phyloP scores from a whole-genome alignment of 92 coral and sea anemone genomes.

The Virgularia gustaviana region DNA sequence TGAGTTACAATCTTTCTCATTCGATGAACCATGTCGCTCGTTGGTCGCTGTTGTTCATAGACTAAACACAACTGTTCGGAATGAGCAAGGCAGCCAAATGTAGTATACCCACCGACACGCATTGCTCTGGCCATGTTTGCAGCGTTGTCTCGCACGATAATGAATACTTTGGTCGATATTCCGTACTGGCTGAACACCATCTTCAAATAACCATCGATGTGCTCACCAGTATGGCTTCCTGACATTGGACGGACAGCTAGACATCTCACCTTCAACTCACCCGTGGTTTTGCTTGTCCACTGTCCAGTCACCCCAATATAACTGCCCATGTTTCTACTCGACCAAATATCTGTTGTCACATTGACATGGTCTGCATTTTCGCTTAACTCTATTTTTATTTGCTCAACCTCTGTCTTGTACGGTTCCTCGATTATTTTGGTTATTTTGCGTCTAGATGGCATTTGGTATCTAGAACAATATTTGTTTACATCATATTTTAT shows the following conservation, averaged over 20 bases:
- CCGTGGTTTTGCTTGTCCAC: slow-evolving; percentile 4
- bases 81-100: slow-evolving; percentile 2
- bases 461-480: neutral
- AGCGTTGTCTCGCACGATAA: neutral
- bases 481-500: neutral
- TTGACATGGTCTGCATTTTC: slow-evolving; percentile 20
- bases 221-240: slow-evolving; percentile 13
- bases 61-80: neutral
- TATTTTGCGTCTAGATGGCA: slow-evolving; percentile 19
- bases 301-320: slow-evolving; percentile 9
- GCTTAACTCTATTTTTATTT: neutral
- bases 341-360: slow-evolving; percentile 25
- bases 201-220: neutral
- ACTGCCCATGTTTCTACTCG: slow-evolving; percentile 24
- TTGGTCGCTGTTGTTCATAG: slow-evolving; percentile 1
- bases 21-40: neutral
- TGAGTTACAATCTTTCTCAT: neutral
- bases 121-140: slow-evolving; percentile 3
- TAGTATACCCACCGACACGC: neutral
- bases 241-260: slow-evolving; percentile 9
- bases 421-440: slow-evolving; percentile 6
- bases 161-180: slow-evolving; percentile 1
- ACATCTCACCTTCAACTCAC: slow-evolving; percentile 3
- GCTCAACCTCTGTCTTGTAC: neutral
- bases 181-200: neutral